phyloP scores from a whole-genome alignment of 2,888 invertebrate genomes.

The Cynaeus angustus region DNA sequence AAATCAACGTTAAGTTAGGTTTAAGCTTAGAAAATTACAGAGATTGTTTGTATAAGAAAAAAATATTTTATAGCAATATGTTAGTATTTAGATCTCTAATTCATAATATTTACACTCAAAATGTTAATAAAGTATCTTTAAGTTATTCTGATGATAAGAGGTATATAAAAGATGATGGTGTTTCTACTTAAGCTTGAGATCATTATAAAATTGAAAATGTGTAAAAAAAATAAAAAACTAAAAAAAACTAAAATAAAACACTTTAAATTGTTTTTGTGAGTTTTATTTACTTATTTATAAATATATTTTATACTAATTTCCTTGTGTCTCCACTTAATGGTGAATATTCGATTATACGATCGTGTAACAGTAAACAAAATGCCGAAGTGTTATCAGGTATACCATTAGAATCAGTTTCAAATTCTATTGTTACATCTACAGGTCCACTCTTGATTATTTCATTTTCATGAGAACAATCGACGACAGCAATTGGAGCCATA shows the following conservation, averaged over 20 bases:
- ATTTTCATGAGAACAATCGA: slow-evolving; percentile 60
- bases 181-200: slow-evolving; percentile 47
- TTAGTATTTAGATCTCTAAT: too few relatives aligned
- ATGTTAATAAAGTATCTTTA: slow-evolving; percentile 44
- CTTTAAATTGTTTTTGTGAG: neutral
- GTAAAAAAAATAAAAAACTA: too few relatives aligned
- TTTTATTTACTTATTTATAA: slow-evolving; percentile 1
- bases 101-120: slow-evolving; percentile 45
- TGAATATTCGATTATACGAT: slow-evolving; percentile 56
- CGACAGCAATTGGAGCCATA: slow-evolving; percentile 56
- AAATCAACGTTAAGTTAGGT: slow-evolving; percentile 29
- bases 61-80: too few relatives aligned
- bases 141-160: slow-evolving; percentile 43
- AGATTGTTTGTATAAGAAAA: too few relatives aligned
- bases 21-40: too few relatives aligned
- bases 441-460: slow-evolving; percentile 56
- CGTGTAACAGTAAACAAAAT: slow-evolving; percentile 58
- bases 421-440: slow-evolving; percentile 59
- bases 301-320: slow-evolving; percentile 47
- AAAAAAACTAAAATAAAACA: slow-evolving; percentile 6
- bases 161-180: slow-evolving; percentile 29
- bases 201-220: slow-evolving; percentile 33
- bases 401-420: slow-evolving; percentile 55
- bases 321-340: slow-evolving; percentile 53
- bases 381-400: slow-evolving; percentile 57